Conservation (phyloP, 1,140 invertebrate species). For the Papilio polyxenes region DNA sequence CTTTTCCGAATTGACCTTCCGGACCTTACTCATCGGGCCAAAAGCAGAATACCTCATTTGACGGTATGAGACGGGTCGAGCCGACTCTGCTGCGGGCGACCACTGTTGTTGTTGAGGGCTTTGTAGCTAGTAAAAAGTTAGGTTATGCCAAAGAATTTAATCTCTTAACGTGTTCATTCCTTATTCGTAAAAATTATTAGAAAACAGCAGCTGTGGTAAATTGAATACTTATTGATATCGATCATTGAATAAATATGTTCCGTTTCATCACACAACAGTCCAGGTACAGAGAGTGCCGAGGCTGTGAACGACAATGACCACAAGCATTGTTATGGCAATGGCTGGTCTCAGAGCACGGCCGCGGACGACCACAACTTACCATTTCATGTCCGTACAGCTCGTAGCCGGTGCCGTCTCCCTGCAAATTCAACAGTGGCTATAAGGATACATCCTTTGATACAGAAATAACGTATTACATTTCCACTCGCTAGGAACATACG, state of each 20-base stretch:
- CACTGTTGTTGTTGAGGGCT: not conserved
- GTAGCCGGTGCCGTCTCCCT: slow-evolving; percentile 89
- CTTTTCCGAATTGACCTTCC: not conserved
- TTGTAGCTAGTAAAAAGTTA: not conserved
- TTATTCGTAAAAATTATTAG: not conserved
- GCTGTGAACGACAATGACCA: not conserved
- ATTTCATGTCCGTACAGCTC: slow-evolving; percentile 86
- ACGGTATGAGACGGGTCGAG: not conserved
- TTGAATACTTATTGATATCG: too few species aligned
- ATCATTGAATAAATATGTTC: too few species aligned
- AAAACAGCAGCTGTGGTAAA: not conserved
- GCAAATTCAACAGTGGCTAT: slow-evolving; percentile 82
- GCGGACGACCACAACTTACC: slow-evolving; percentile 64
- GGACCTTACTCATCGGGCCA: not conserved
- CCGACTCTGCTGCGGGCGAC: not conserved
- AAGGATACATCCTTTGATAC: slow-evolving; percentile 64
- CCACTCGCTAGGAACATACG: not conserved
- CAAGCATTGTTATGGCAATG: not conserved
- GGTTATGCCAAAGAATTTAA: not conserved
- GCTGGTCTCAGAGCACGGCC: not conserved
- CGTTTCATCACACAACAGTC: too few species aligned
- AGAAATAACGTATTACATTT: not conserved
- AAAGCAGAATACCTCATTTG: not conserved
- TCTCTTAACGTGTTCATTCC: not conserved
- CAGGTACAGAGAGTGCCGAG: too few species aligned